Evolutionary conservation across 2,797 vertebrate genomes (phyloP).

Genomic region (Esox lucius): DNA sequence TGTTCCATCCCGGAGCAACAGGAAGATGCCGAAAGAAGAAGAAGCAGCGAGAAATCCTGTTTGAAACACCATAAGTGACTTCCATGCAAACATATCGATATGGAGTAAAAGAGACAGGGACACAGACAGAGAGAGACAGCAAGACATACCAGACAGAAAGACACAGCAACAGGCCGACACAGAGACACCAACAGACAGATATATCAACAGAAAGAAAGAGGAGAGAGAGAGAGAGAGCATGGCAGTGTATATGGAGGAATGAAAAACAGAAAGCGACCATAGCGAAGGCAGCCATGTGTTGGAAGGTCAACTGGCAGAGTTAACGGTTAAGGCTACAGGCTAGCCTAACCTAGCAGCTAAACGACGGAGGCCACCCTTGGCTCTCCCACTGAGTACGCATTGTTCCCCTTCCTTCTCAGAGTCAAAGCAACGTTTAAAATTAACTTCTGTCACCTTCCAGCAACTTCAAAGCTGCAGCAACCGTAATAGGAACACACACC

Average conservation of each 20-base stretch:
- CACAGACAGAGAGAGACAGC: background rate
- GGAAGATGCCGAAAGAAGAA: slow-evolving; percentile 14
- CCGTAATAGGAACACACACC: background rate
- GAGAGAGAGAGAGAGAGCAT: background rate
- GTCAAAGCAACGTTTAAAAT: slow-evolving; percentile 2
- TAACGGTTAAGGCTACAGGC: slow-evolving; percentile 4
- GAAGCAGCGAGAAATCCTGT: background rate
- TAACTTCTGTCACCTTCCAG: slow-evolving; percentile 12
- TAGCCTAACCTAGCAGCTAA: slow-evolving; percentile 4
- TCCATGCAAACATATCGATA: background rate
- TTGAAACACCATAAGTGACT: slow-evolving; percentile 32
- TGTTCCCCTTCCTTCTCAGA: slow-evolving; percentile 2
- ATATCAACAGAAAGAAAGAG: no score
- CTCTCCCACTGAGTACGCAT: background rate
- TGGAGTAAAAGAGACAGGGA: background rate
- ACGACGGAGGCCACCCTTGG: slow-evolving; percentile 2
- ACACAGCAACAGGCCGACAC: background rate
- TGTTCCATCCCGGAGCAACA: slow-evolving; percentile 60
- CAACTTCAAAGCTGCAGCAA: background rate
- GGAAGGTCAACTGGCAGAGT: slow-evolving; percentile 2
- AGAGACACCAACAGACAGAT: background rate
- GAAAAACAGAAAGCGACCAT: no score
- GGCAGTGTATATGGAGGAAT: background rate
- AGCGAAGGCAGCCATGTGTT: no score
- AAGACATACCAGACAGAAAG: background rate